Percentiles rank a stretch among this genome's conserved stretches.
These are phyloP conservation scores for Saturnia japonica DNA, from an alignment of 2,888 invertebrate species.

Conservation along the genomic window DNA sequence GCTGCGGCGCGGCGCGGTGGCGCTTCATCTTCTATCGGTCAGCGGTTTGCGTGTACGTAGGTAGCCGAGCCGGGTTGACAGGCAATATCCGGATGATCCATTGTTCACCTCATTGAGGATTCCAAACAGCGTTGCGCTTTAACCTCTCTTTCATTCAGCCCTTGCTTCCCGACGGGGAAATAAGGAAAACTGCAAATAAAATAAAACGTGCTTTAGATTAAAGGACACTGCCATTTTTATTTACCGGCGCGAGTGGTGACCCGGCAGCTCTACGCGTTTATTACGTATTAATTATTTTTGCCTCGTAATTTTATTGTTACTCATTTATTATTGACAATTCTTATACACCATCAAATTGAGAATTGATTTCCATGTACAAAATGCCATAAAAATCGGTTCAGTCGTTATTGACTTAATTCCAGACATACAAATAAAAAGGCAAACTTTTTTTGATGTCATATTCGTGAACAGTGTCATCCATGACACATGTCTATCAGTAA, in stretches of 20 bases:
- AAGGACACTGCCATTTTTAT: slow-evolving; percentile 20
- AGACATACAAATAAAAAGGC: no score
- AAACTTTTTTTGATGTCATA: no score
- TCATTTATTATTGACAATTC: no score
- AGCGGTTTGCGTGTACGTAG: slow-evolving; percentile 45
- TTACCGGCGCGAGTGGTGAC: background rate
- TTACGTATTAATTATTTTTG: no score
- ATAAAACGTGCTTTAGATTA: slow-evolving; percentile 46
- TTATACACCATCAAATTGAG: no score
- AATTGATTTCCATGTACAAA: no score
- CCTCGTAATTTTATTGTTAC: no score
- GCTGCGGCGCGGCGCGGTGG: background rate
- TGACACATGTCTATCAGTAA: no score
- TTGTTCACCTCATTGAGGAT: slow-evolving; percentile 78
- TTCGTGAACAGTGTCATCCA: no score
- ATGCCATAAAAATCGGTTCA: no score
- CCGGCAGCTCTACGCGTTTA: background rate
- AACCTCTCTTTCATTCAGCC: slow-evolving; percentile 52
- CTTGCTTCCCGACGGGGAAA: slow-evolving; percentile 43
- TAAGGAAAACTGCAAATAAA: slow-evolving; percentile 55
- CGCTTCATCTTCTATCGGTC: slow-evolving; percentile 47
- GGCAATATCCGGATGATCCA: slow-evolving; percentile 79
- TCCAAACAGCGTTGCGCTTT: slow-evolving; percentile 57
- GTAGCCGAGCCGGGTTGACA: slow-evolving; percentile 66
- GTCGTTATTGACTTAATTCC: no score